These are phyloP conservation scores for Clytia hemisphaerica DNA, from an alignment of 30 jellyfish, hydroid and myxozoan genomes.

Conservation along the genomic window DNA sequence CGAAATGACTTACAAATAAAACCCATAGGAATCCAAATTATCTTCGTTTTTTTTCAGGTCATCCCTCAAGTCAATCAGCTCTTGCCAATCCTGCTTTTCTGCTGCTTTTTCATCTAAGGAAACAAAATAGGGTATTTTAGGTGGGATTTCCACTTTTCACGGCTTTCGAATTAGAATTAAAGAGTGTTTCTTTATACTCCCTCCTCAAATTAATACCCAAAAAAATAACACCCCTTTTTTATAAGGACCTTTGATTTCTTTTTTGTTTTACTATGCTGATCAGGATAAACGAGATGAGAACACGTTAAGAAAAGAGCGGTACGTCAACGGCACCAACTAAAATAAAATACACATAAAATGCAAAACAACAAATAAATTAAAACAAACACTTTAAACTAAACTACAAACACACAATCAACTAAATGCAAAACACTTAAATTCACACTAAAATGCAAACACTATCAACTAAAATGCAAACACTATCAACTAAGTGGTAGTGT, in stretches of 20 bases:
- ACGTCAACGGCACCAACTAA: too few relatives aligned
- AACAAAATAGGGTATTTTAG: too few relatives aligned
- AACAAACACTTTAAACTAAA: too few relatives aligned
- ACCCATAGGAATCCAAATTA: slow-evolving; percentile 64
- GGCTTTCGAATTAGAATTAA: too few relatives aligned
- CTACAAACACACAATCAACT: neutral
- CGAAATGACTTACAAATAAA: slow-evolving; percentile 50
- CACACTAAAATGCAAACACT: neutral
- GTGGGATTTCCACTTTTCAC: too few relatives aligned
- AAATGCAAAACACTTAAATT: neutral
- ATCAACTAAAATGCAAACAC: too few relatives aligned
- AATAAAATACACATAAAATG: too few relatives aligned
- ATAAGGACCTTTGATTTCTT: neutral
- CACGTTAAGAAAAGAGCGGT: neutral
- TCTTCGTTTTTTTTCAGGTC: slow-evolving; percentile 45
- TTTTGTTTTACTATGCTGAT: neutral
- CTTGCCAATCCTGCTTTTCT: slow-evolving; percentile 25
- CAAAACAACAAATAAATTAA: too few relatives aligned
- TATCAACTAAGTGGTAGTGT: neutral
- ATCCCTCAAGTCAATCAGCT: slow-evolving; percentile 32
- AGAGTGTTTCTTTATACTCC: too few relatives aligned
- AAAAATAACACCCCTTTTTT: too few relatives aligned
- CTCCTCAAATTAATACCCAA: too few relatives aligned
- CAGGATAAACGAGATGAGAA: neutral
- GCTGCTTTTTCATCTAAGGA: slow-evolving; percentile 11